These are phyloP conservation scores for Pristis pectinata DNA, from an alignment of 2,797 vertebrate genomes.

Conservation along the genomic window DNA sequence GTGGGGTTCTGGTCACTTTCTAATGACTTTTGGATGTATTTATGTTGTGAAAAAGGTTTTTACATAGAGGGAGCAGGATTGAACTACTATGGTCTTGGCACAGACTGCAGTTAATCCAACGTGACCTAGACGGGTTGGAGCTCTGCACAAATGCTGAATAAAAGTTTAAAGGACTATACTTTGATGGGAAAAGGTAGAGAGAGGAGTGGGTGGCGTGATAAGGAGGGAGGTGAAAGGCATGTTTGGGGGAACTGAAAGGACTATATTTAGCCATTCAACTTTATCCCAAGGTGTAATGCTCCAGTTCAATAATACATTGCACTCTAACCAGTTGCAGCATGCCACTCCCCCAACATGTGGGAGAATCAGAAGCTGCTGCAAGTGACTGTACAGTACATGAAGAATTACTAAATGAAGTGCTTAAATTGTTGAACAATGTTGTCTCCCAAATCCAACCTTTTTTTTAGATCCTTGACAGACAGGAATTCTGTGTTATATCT, in stretches of 20 bases:
- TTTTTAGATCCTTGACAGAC: background rate
- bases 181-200: background rate
- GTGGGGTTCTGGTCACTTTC: background rate
- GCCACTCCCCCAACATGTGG: background rate
- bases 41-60: background rate
- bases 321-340: background rate
- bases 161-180: background rate
- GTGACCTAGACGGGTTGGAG: background rate
- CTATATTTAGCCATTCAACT: background rate
- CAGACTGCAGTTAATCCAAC: background rate
- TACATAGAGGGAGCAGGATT: background rate
- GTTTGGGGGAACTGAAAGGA: background rate
- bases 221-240: no score
- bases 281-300: background rate
- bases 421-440: background rate
- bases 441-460: background rate
- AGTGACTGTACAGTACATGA: background rate
- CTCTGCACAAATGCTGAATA: background rate
- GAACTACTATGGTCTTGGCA: background rate
- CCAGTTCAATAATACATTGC: background rate
- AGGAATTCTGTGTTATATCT: background rate
- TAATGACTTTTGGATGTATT: background rate
- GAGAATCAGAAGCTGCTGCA: background rate
- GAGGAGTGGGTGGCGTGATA: background rate
- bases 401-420: background rate